A percentile compares a stretch with the other conserved stretches of the same genome.
Conservation (phyloP, 2,113 vertebrate genomes). For the Numida meleagris region DNA sequence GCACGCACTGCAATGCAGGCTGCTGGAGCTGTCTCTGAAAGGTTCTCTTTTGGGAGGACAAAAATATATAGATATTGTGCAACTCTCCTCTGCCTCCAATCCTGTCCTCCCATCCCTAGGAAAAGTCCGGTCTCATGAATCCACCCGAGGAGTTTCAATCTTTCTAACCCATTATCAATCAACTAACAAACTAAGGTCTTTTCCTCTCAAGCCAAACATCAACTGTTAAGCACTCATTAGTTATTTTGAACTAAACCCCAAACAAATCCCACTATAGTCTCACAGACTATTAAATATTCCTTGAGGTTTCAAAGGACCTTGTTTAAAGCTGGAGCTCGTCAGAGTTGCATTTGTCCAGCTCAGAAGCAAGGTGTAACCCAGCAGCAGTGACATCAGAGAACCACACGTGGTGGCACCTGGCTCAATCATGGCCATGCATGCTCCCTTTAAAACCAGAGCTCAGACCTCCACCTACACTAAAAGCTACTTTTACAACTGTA, state of each 20-base stretch:
- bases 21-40: not conserved
- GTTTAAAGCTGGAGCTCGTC: not conserved
- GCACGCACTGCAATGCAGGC: not conserved
- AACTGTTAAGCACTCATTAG: not conserved
- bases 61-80: not conserved
- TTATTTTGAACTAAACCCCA: not conserved
- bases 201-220: not conserved
- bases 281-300: not conserved
- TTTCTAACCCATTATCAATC: not conserved
- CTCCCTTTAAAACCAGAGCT: no score
- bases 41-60: not conserved
- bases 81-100: not conserved
- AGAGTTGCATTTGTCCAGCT: not conserved
- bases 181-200: not conserved
- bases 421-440: rapidly evolving
- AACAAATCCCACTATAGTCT: not conserved
- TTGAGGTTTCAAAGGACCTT: not conserved
- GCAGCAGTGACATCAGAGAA: not conserved
- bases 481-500: not conserved
- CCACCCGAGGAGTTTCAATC: not conserved
- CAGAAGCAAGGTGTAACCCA: not conserved
- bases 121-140: not conserved
- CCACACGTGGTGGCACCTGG: not conserved
- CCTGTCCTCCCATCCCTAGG: not conserved
- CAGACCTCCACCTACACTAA: not conserved